Base-by-base conservation (phyloP, 2,797 vertebrate genomes). In the Melanogrammus aeglefinus region DNA sequence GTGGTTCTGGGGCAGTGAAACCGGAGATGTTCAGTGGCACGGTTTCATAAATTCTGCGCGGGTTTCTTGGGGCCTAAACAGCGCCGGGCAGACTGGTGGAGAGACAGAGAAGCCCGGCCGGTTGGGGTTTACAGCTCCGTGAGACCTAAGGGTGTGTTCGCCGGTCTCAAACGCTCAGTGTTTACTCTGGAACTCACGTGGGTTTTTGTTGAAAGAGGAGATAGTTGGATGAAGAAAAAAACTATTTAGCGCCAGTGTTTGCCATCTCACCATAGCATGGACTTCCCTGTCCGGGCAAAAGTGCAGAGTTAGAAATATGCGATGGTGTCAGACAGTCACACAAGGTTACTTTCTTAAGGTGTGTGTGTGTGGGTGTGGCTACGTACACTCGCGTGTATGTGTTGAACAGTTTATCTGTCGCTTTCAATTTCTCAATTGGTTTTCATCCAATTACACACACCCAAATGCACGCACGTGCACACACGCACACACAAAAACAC, bases 1-100 rank as follows among this genome's bases (percentile, higher is more conserved):
- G 89, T 88, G 88, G 90, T 80, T 75, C 0, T 8, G 21, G 57
- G 57, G 21, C 75, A 75, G 86, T 79, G 81, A 89, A 88, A 84
- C 38, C 0, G 57, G 81, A 83, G 69, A 78, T 75, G 75, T 84
- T 84, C 13, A 39, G 69, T 79, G 73, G 80, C 80, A 73, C 31
- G 6, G 79, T 78, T 74, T 75, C 39, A 69, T 76, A 81, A 85
- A 88, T 6, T 8, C 66, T 63, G 78, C 41, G 3, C 76, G 16
- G 47, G 81, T 83, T 86, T 84, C 81, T 75, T 85, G 76, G 72
- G 74, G 78, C 57, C 66, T 29, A 38, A 87, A 84, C 36, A 13
- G 4, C n/a, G 78, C 66, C 39, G 72, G 79, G 81, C 51, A 63
- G 82, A 41, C 24, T 24, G 29, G 75, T 31, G 18, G 16, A 63